Percentiles rank a stretch among this genome's conserved stretches.
Conservation (phyloP, 2,797 vertebrate species). For the Parambassis ranga region DNA sequence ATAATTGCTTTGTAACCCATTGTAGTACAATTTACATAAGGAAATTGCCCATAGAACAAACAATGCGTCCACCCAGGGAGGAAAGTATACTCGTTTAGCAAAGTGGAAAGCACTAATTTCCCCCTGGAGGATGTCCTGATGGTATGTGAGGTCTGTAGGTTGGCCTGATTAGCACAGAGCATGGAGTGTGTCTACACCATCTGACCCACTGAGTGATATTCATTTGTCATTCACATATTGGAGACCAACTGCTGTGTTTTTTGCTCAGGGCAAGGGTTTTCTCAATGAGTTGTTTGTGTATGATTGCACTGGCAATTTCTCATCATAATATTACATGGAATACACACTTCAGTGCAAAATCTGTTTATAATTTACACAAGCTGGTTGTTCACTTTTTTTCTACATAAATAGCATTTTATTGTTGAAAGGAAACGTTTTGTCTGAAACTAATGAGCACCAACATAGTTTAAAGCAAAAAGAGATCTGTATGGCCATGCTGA, state of each 20-base stretch:
- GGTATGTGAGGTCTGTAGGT: slow-evolving; percentile 70
- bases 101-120: slow-evolving; percentile 70
- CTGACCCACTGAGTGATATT: slow-evolving; percentile 77
- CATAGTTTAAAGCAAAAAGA: neutral
- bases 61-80: slow-evolving; percentile 57
- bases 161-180: slow-evolving; percentile 76
- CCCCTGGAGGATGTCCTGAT: slow-evolving; percentile 73
- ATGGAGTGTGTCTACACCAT: slow-evolving; percentile 78
- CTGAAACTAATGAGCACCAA: neutral
- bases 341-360: slow-evolving; percentile 43
- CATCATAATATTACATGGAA: slow-evolving; percentile 47
- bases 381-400: slow-evolving; percentile 13
- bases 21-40: slow-evolving; percentile 61
- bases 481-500: neutral
- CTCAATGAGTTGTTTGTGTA: slow-evolving; percentile 67
- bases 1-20: slow-evolving; percentile 52
- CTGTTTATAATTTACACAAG: slow-evolving; percentile 44
- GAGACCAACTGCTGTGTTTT: slow-evolving; percentile 73
- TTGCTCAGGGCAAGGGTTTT: slow-evolving; percentile 72
- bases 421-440: slow-evolving; percentile 2
- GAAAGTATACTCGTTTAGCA: slow-evolving; percentile 62
- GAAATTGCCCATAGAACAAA: slow-evolving; percentile 69
- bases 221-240: slow-evolving; percentile 79
- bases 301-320: slow-evolving; percentile 69
- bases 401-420: slow-evolving; percentile 3